Percentiles rank a stretch among this genome's conserved stretches.
Evolutionary conservation across 2,113 vertebrate species (phyloP).

Genomic region (Festucalex cinctus): DNA sequence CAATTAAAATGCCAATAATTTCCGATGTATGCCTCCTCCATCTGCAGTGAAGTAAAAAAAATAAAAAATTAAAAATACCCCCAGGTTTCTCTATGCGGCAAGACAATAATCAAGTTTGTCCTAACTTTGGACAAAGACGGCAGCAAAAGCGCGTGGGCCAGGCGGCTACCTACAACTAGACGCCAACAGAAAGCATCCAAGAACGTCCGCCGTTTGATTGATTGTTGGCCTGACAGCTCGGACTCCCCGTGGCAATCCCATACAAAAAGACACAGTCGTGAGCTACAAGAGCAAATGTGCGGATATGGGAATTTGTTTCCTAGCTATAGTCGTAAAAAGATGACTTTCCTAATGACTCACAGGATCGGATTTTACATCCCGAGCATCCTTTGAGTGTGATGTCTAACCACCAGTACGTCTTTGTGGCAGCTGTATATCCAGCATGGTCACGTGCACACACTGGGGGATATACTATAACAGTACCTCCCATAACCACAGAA

Average conservation of each 20-base stretch:
- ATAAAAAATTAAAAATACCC: neutral
- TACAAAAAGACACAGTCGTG: neutral
- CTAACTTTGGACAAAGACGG: neutral
- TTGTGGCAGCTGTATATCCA: conserved; percentile 13
- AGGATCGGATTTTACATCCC: conserved; percentile 18
- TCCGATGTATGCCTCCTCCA: neutral
- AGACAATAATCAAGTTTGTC: neutral
- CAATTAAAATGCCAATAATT: neutral
- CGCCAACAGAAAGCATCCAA: neutral
- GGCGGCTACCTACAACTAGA: neutral
- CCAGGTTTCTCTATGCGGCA: neutral
- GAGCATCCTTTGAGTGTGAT: conserved; percentile 34
- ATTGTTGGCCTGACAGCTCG: neutral
- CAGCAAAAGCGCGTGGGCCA: neutral
- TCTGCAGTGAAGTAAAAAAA: neutral
- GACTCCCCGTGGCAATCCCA: neutral
- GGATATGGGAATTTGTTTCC: neutral
- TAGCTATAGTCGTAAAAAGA: conserved; percentile 12
- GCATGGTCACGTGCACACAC: conserved; percentile 26
- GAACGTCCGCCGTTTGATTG: neutral
- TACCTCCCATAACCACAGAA: neutral
- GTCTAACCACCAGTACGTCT: conserved; percentile 17
- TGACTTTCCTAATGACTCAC: conserved; percentile 26
- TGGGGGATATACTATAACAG: neutral
- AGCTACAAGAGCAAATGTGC: neutral